Evolutionary conservation across 2,797 vertebrate genomes (phyloP).

Genomic region (Phyllotis vaccarum): DNA sequence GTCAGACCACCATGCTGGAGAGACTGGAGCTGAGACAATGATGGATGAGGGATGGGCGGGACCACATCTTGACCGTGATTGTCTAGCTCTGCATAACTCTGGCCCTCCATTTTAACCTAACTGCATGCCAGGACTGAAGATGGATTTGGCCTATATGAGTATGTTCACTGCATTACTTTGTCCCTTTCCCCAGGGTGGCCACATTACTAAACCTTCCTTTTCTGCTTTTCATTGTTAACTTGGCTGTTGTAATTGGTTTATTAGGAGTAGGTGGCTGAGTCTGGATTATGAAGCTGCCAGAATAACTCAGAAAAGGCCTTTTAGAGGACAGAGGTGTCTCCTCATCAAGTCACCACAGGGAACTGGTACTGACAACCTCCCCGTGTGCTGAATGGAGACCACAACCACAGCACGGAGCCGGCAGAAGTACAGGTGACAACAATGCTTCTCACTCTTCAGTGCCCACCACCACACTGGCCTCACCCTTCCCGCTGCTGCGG

Average conservation of each 20-base stretch:
- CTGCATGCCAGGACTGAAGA: background rate
- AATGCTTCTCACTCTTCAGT: too few relatives aligned
- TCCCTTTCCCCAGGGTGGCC: background rate
- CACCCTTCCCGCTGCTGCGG: fast-evolving
- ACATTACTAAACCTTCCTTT: background rate
- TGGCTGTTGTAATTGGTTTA: background rate
- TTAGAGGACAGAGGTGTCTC: fast-evolving
- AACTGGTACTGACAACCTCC: too few relatives aligned
- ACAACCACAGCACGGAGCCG: background rate
- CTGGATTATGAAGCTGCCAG: background rate
- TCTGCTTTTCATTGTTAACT: background rate
- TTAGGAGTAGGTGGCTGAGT: background rate
- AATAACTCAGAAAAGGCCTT: background rate
- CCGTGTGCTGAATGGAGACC: background rate
- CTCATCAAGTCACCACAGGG: background rate
- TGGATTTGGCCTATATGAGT: background rate
- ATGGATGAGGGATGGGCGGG: background rate
- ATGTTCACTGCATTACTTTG: background rate
- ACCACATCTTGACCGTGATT: background rate
- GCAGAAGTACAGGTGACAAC: fast-evolving
- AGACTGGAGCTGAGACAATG: background rate
- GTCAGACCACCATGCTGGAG: background rate
- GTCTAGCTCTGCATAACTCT: background rate
- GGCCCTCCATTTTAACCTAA: background rate
- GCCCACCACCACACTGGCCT: fast-evolving